Base-by-base conservation (phyloP, 2,888 invertebrate genomes). In the Merodon equestris region DNA sequence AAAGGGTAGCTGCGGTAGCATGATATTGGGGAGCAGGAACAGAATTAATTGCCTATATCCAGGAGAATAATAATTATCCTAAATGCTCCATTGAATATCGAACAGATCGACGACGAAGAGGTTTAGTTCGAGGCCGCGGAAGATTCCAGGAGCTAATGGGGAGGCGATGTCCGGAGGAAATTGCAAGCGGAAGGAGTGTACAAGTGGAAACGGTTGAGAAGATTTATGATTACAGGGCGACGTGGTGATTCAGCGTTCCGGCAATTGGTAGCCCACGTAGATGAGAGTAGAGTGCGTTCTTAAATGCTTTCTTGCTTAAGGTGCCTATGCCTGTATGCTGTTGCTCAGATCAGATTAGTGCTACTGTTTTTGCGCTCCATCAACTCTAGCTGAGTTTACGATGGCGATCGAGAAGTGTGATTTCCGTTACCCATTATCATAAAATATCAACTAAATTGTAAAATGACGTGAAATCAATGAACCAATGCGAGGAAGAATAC, bases 11-110 rank as follows among this genome's bases (percentile, higher is more conserved):
- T 19, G 50, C 44, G n/a, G 40, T 40, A 40, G 40, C 40, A 57
- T 44, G 53, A 14, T 54, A 60, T 34, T 40, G 64, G 12, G 40
- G 51, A 63, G 53, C 44, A 58, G 58, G 51, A 67, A 51, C 47
- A 60, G 64, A 79, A 74, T 79, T 79, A 79, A 79, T 79, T 79
- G 79, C 74, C 68, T 50, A 79, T 74, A 74, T 79, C 79, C 74
- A 74, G 73, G 68, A 79, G 74, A 79, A 73, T 74, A 79, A 79
- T 79, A 79, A 79, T 79, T 79, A 79, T 79, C 79, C 74, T 79
- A 79, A 79, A 79, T 64, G 79, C 68, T 79, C 57, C 63, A 44
- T 58, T 27, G 19, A 60, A 18, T 34, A 45, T 44, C 44, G 18
- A 44, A 48, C n/a, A 15, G 12, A 13, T 13, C n/a, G 10, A 14